Conservation (phyloP, 2,888 invertebrate species). For the Eilema caniola region DNA sequence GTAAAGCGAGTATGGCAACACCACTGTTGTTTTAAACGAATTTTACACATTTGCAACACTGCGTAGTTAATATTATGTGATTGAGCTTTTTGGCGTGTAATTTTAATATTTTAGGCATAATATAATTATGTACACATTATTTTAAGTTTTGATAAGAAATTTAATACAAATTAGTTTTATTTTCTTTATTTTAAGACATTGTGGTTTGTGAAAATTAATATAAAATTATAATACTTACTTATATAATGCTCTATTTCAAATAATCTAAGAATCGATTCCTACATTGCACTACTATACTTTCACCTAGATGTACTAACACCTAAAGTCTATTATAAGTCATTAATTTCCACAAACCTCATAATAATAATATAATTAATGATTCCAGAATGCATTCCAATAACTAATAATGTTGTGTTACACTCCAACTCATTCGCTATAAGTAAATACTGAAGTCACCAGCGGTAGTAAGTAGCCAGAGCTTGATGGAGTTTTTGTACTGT, state of each 20-base stretch:
- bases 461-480: too few species aligned
- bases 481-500: too few species aligned
- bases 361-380: slow-evolving; percentile 15
- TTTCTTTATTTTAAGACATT: slow-evolving; percentile 53
- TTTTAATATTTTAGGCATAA: slow-evolving; percentile 56
- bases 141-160: slow-evolving; percentile 55
- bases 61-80: slow-evolving; percentile 58
- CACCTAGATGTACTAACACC: neutral
- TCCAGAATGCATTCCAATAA: slow-evolving; percentile 40
- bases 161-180: slow-evolving; percentile 71
- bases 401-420: slow-evolving; percentile 34
- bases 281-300: neutral
- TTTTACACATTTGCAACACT: slow-evolving; percentile 63
- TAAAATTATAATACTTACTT: slow-evolving; percentile 3
- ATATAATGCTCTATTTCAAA: neutral
- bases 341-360: slow-evolving; percentile 28
- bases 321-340: slow-evolving; percentile 3
- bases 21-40: slow-evolving; percentile 56
- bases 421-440: slow-evolving; percentile 19
- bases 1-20: slow-evolving; percentile 59
- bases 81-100: slow-evolving; percentile 68
- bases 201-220: slow-evolving; percentile 53
- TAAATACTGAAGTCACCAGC: slow-evolving; percentile 2
- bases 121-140: slow-evolving; percentile 48
- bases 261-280: neutral